These are phyloP conservation scores for Cotesia typhae DNA, from an alignment of 1,140 invertebrate genomes.

Conservation along the genomic window DNA sequence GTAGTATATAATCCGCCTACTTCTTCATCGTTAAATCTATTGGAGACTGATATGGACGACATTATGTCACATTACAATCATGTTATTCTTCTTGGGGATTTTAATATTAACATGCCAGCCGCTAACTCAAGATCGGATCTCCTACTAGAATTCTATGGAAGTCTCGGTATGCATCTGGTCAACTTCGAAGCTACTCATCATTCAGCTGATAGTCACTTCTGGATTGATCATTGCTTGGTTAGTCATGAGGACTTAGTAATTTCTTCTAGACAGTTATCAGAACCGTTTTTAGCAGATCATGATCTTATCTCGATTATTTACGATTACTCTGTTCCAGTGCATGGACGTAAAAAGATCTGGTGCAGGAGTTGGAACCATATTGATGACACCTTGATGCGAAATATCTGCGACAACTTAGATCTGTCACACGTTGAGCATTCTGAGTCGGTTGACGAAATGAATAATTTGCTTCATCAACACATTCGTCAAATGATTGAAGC, in stretches of 20 bases:
- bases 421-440: background rate
- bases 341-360: background rate
- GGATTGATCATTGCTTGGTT: slow-evolving; percentile 22
- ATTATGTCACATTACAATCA: background rate
- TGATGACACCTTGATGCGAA: background rate
- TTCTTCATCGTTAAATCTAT: background rate
- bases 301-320: slow-evolving; percentile 23
- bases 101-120: background rate
- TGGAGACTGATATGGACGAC: slow-evolving; percentile 9
- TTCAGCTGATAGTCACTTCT: slow-evolving; percentile 6
- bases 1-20: slow-evolving; percentile 31
- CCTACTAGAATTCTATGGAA: slow-evolving; percentile 6
- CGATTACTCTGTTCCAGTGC: slow-evolving; percentile 3
- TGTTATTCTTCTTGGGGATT: slow-evolving; percentile 16
- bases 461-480: background rate
- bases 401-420: no score
- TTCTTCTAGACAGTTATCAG: slow-evolving; percentile 10
- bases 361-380: slow-evolving; percentile 3
- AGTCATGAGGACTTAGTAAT: background rate
- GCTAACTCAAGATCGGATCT: background rate
- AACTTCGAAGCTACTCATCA: slow-evolving; percentile 27
- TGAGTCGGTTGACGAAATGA: background rate
- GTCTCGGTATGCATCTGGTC: slow-evolving; percentile 16
- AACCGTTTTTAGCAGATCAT: slow-evolving; percentile 27
- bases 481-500: background rate